Base-by-base conservation (phyloP, 1,140 invertebrate genomes). In the Chlorops oryzae region DNA sequence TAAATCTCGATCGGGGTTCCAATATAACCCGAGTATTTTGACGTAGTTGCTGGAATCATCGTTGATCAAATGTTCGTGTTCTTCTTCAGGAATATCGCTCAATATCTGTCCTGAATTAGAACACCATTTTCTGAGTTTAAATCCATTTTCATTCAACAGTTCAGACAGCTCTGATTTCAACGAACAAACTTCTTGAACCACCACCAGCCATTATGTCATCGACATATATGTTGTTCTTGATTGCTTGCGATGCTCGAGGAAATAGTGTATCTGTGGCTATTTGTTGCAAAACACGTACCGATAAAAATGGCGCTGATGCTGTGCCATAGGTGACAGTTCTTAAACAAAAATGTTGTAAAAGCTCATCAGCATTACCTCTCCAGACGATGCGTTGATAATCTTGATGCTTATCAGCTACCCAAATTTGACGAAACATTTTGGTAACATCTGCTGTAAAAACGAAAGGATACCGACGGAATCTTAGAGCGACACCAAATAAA, bases 281-380 rank as follows among this genome's bases (percentile, higher is more conserved):
- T 5, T 37, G 35, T 37, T 37, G 35, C n/a, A 37, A 37, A 37
- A 37, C 35, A n/a, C 35, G 35, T 15, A 37, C 35, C n/a, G 35
- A 37, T 5, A 37, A 18, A 37, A 37, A 37, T 5, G 35, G 35
- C 35, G n/a, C n/a, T n/a, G n/a, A n/a, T n/a, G n/a, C n/a, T n/a
- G n/a, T n/a, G n/a, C n/a, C n/a, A n/a, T n/a, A n/a, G n/a, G n/a
- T n/a, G n/a, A n/a, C n/a, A n/a, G n/a, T n/a, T n/a, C n/a, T n/a
- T n/a, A n/a, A n/a, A n/a, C n/a, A n/a, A n/a, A n/a, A n/a, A n/a
- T n/a, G n/a, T n/a, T n/a, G n/a, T n/a, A n/a, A n/a, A n/a, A n/a
- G n/a, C 28, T 32, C 28, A 13, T 32, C 7, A 9, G 28, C 7
- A 32, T 7, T 9, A 9, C 7, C 13, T 32, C 28, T 32, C 28